Evolutionary conservation across 2,113 vertebrate genomes (phyloP), one percentile per base, ranked within the genome.

Genomic region (Microcebus ravelobensis): DNA sequence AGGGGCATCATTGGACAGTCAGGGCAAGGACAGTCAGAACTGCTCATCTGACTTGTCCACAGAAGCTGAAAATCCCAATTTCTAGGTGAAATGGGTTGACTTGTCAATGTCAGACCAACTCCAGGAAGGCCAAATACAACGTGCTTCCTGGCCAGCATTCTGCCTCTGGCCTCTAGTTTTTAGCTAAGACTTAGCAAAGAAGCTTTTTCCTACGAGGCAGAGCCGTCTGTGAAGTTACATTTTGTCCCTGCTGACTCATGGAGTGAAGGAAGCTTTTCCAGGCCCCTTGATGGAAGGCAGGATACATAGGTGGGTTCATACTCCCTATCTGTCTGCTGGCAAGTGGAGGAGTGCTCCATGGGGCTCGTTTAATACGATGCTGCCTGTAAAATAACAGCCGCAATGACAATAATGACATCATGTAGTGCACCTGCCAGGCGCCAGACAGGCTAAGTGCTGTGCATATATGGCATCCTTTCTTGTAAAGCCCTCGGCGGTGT

Each of bases 371-470:
- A 29, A 27, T 23, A 27, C 3, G 59, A 36, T 0, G 11, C 12
- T 0, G 3, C 8, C 45, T 39, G 3, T 50, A 11, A 74, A 61
- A 25, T 1, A 8, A 3, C 0, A 18, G n/a, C 1, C 3, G n/a
- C 21, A 10, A 1, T 8, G 31, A 12, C 11, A 3, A 27, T 21
- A 3, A 0, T 9, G 25, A 8, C 9, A 2, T 29, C 5, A 17
- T 0, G 2, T 0, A 6, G 1, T 2, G 8, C 55, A 13, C 42
- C 15, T 2, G 2, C 10, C 4, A 1, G 18, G 1, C 0, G 6
- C 27, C 39, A 18, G 34, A 3, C 20, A 11, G 48, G 14, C 21
- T 0, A 11, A 1, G 15, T 6, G 4, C 34, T 27, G 15, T 15
- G 25, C 6, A 8, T 8, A 9, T 6, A 2, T 0, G 7, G 12